Evolutionary conservation across 2,888 invertebrate genomes (phyloP), one percentile per base, ranked within the genome.

Genomic region (Hydrotaea diabolus): DNA sequence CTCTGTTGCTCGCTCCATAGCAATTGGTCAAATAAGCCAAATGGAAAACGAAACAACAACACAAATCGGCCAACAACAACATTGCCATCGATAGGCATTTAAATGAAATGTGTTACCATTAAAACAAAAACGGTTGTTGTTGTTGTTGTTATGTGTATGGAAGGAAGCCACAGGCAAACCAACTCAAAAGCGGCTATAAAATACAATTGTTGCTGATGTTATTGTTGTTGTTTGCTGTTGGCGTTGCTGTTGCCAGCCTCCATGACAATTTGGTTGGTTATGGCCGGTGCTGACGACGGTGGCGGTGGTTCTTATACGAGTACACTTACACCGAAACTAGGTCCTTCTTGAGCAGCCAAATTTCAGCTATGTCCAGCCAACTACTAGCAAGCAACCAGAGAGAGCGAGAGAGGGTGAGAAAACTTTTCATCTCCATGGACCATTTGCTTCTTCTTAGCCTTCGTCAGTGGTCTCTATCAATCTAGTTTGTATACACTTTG

Each of bases 21-120:
- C 69, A 69, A 69, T 69, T 69, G 69, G 69, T 69, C 69, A 69
- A 69, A 69, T 39, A n/a, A 69, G 69, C 69, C 69, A 69, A 69
- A 69, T 69, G 69, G 11, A 73, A 73, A 77, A 21, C 11, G 75
- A 46, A 3, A 72, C 39, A 77, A 39, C 43, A 69, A 77, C 53
- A 11, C 2, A 23, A 77, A 72, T 72, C 78, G 79, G 82, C 79
- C 77, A 82, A 87, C 89, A 82, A 87, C 89, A 87, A 87, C 85
- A 87, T 86, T 85, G 75, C 80, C 73, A 82, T 85, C 82, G 79
- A 69, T 71, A 83, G 81, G 69, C 23, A 82, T 23, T 71, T 69
- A 85, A 82, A 82, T 72, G 71, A 80, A 85, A 77, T 85, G 85
- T 82, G 76, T 85, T 80, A 77, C 79, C 79, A 82, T 81, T 79